Conservation (phyloP, 2,113 vertebrate species). For the Rhodinocichla rosea region DNA sequence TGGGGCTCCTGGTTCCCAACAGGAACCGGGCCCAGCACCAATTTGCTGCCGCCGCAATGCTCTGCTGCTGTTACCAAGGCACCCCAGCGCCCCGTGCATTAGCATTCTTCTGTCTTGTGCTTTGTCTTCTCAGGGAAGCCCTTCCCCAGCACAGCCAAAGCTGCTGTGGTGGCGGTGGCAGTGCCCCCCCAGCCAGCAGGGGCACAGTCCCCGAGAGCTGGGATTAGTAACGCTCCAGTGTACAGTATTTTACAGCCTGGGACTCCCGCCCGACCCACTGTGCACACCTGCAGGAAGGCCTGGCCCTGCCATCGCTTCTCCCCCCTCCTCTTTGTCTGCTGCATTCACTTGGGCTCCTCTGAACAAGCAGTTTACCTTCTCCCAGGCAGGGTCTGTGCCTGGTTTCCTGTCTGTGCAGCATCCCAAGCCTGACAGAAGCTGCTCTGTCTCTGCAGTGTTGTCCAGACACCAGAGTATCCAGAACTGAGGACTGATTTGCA, state of each 20-base stretch:
- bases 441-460: background rate
- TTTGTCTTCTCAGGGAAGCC: background rate
- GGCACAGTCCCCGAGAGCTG: background rate
- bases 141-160: background rate
- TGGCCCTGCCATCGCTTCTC: background rate
- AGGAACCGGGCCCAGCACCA: background rate
- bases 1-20: background rate
- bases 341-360: background rate
- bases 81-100: background rate
- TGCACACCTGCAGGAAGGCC: constrained; percentile 43
- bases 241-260: background rate
- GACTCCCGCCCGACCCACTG: background rate
- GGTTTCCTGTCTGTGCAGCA: constrained; percentile 17
- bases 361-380: background rate
- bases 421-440: constrained; percentile 5
- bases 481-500: constrained; percentile 15
- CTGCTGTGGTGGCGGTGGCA: background rate
- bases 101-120: background rate
- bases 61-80: background rate
- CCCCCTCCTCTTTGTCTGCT: constrained; percentile 3
- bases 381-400: background rate
- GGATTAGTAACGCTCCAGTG: background rate
- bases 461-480: background rate
- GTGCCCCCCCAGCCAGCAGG: background rate
- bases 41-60: background rate